Evolutionary conservation across 1,140 invertebrate genomes (phyloP), one percentile per base, ranked within the genome.

Genomic region (Anthonomus grandis): DNA sequence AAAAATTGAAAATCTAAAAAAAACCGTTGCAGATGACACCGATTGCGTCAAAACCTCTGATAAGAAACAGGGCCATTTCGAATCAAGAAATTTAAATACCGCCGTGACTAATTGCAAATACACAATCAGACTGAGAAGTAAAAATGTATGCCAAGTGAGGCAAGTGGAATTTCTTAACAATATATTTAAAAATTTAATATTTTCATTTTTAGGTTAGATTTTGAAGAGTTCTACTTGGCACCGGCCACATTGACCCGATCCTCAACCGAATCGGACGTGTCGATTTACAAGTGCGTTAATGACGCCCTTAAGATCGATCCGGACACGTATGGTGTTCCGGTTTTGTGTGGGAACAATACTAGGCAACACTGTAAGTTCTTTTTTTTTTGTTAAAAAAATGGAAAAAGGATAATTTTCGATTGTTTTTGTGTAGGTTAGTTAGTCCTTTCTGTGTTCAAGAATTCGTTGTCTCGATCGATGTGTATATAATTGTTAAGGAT

Each of bases 71-170:
- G 57, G 51, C 6, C 67, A 70, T 42, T 71, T 71, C 38, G 47
- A 59, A 9, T 61, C 54, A 10, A 27, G 15, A 8, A 36, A 57
- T 25, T 3, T 63, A 2, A 46, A 42, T 18, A n/a, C 27, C 2
- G 41, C 22, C 15, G 18, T 48, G 4, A 49, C 49, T 2, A 41
- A 44, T 18, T 65, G 69, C 27, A 49, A 53, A n/a, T 65, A 63
- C 48, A 58, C 50, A 6, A 59, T 71, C 13, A 58, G 64, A 13
- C 37, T 67, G 13, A 37, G 49, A 19, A 70, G 62, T 50, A 52
- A 48, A 5, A 70, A 70, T 41, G 53, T 70, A 10, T 71, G 70
- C 39, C 70, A 71, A 64, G 52, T 70, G n/a, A 68, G 68, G 67
- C 68, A 42, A 42, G 46, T 17, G 17, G 10, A 41, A 41, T 10